Evolutionary conservation across 2,113 vertebrate species (phyloP).

Genomic region (Cygnus atratus): DNA sequence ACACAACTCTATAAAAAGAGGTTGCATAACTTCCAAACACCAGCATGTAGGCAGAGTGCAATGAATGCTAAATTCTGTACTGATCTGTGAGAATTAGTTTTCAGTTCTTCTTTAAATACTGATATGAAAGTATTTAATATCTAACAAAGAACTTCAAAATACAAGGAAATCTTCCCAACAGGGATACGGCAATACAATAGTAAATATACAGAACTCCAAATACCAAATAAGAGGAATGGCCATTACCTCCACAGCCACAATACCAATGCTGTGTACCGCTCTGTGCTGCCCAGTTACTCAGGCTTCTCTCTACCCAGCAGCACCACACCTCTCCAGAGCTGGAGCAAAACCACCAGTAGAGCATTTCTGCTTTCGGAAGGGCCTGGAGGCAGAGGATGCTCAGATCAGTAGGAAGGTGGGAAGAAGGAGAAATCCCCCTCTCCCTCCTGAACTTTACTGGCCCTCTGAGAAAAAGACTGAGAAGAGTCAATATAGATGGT

Average conservation of each 20-base stretch:
- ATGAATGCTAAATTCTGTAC: constrained; percentile 24
- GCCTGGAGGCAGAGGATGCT: neutral
- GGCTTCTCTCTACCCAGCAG: neutral
- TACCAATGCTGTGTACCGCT: neutral
- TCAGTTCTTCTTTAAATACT: constrained; percentile 1
- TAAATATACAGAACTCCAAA: neutral
- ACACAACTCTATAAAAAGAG: constrained; percentile 41
- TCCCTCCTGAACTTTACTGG: neutral
- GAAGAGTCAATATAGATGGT: neutral
- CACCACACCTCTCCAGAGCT: neutral
- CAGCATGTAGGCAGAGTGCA: constrained; percentile 40
- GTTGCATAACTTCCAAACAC: constrained; percentile 34
- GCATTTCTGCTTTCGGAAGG: neutral
- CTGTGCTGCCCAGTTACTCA: neutral
- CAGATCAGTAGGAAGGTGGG: neutral
- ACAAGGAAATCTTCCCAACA: neutral
- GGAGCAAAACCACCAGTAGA: neutral
- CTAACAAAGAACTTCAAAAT: neutral
- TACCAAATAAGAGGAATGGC: neutral
- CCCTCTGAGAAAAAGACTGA: neutral
- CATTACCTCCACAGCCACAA: neutral
- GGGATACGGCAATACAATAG: neutral
- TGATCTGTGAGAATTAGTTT: constrained; percentile 6
- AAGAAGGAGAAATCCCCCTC: neutral
- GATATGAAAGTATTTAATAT: neutral